Evolutionary conservation across 2,113 vertebrate species (phyloP), one percentile per base, ranked within the genome.

Genomic region (Mormoops blainvillei): DNA sequence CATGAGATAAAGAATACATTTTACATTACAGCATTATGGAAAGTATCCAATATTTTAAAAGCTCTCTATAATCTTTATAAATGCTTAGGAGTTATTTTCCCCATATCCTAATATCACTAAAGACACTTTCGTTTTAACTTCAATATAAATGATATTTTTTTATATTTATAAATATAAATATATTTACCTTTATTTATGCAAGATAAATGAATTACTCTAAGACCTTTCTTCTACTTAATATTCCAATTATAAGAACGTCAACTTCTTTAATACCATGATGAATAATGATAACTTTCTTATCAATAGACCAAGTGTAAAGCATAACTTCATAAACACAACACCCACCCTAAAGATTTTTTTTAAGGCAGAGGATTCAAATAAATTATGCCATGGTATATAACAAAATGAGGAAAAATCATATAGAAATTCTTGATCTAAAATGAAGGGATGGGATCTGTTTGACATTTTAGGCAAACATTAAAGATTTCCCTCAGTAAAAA

Each of bases 391-490:
- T 31, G 20, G 5, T 83, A 63, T 36, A n/a, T 10, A 85, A 86
- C 41, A 94, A 89, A 95, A 91, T 31, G 28, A 78, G n/a, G 20
- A 87, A 18, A 94, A 33, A 74, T 19, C 68, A 86, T 65, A 84
- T 48, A 61, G 71, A 94, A 93, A 84, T 81, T 95, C 56, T 81
- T 94, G 43, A 58, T 95, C 65, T 92, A 58, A 94, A 94, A 94
- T 50, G 56, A 91, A 94, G 7, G 28, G 31, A 83, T 96, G 97
- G 82, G 94, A 96, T 95, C 90, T 80, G 38, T 88, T 65, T 97
- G 95, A 82, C 97, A 97, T 97, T 97, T 97, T 90, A 96, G 94
- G 91, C n/a, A 96, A 96, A 92, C 83, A 92, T 89, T 83, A 97
- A 96, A 97, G 76, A 96, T 92, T 95, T 86, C 76, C 36, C 38